Evolutionary conservation across 2,113 vertebrate species (phyloP), one percentile per base, ranked within the genome.

Genomic region (Lepus timidus): DNA sequence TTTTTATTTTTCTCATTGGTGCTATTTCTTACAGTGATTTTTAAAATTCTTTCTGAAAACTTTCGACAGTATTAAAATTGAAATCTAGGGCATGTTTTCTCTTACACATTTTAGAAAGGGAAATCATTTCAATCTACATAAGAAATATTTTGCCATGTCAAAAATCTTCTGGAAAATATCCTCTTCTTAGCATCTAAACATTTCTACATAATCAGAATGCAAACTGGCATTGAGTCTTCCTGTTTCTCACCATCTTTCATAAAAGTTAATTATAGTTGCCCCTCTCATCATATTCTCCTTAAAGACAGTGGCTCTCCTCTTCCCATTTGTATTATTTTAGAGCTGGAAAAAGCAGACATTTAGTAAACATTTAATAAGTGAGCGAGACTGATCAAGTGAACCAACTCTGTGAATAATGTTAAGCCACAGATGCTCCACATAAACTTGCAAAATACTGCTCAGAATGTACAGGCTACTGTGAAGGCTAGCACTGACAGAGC

Each of bases 351-450:
- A 74, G 31, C 6, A 91, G 27, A 17, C 8, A 23, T 74, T 93
- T 65, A 61, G 83, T 93, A 83, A 86, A 88, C 10, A 16, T 88
- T 89, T 89, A 89, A 86, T 89, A 91, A 90, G 39, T 62, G 87
- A 88, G 36, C 61, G 64, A 75, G 49, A 86, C 16, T 39, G 51
- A 78, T 93, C 70, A 61, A 90, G 31, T 76, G 71, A 93, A 88
- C 14, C 51, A 68, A 23, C 36, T 65, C 71, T 80, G 33, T 93
- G 71, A 93, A 81, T 75, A 80, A 96, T 75, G 44, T 29, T 85
- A 78, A 22, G 49, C 44, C 70, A 76, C n/a, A 79, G 62, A 65
- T 70, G 22, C 13, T 90, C 27, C 75, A 71, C 22, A 44, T 19
- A 83, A 84, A 61, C 49, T 83, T 55, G 1, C 27, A 84, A 86